Evolutionary conservation across 2,113 vertebrate genomes (phyloP).

Genomic region (Pterophyllum scalare): DNA sequence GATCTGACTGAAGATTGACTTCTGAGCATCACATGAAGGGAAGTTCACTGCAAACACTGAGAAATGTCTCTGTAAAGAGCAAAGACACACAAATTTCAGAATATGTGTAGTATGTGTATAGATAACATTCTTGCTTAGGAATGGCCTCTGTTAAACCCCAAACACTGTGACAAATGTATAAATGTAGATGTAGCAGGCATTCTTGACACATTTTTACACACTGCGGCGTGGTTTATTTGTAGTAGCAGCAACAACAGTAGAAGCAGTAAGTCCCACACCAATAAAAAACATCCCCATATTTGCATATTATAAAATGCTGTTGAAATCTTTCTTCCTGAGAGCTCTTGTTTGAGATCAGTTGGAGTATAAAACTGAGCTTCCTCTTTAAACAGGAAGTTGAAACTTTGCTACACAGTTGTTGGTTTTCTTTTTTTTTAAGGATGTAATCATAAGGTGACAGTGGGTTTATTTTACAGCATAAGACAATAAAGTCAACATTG

Average conservation of each 20-base stretch:
- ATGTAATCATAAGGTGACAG: neutral
- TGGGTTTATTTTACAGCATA: neutral
- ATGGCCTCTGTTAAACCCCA: neutral
- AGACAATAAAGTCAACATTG: neutral
- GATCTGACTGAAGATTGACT: conserved; percentile 83
- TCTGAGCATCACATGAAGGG: conserved; percentile 77
- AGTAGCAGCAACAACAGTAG: neutral
- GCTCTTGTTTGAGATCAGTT: neutral
- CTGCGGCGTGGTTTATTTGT: neutral
- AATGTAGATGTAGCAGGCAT: neutral
- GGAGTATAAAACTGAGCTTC: neutral
- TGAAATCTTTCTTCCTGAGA: neutral
- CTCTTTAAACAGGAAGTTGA: too few relatives aligned
- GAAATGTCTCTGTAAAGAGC: conserved; percentile 83
- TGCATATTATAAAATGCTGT: neutral
- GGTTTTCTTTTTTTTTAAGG: neutral
- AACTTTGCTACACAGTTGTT: neutral
- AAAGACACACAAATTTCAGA: conserved; percentile 6
- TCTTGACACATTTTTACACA: neutral
- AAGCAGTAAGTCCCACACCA: neutral
- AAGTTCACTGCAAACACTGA: conserved; percentile 85
- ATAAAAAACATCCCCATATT: neutral
- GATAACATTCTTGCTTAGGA: neutral
- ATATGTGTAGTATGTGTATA: neutral
- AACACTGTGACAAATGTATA: neutral